Percentiles rank a stretch among this genome's conserved stretches.
phyloP scores from a whole-genome alignment of 2,797 vertebrate genomes.

The Streptopelia turtur region DNA sequence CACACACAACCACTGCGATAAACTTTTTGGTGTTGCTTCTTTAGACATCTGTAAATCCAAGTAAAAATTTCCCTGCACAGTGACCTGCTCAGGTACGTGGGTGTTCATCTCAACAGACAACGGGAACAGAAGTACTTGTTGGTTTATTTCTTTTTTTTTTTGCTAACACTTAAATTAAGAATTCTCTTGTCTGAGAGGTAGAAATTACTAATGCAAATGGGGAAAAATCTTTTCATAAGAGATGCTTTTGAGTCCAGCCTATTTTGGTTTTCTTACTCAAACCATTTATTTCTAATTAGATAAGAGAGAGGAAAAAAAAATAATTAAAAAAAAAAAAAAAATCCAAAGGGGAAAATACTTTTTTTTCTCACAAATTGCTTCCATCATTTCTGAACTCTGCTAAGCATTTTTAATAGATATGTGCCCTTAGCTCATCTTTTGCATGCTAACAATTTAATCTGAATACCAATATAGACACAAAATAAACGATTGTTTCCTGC shows the following conservation, averaged over 20 bases:
- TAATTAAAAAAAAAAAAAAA: neutral
- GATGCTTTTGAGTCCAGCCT: conserved; percentile 31
- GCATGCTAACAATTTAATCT: conserved; percentile 94
- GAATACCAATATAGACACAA: conserved; percentile 98
- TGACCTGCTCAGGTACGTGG: conserved; percentile 59
- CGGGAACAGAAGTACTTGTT: conserved; percentile 7
- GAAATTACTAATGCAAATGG: conserved; percentile 10
- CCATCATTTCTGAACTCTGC: conserved; percentile 86
- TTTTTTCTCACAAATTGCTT: conserved; percentile 76
- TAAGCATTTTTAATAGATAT: conserved; percentile 82
- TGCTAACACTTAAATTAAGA: conserved; percentile 49
- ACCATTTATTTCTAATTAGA: conserved; percentile 76
- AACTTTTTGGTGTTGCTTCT: conserved; percentile 61
- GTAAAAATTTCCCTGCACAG: conserved; percentile 62
- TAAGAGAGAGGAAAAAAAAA: conserved; percentile 21
- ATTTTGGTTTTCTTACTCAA: conserved; percentile 49
- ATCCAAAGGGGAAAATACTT: conserved; percentile 57
- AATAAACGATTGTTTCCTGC: conserved; percentile 89
- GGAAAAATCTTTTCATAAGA: neutral
- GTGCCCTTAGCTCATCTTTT: conserved; percentile 81
- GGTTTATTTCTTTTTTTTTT: neutral
- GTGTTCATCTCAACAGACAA: conserved; percentile 57
- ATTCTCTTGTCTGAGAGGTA: conserved; percentile 41
- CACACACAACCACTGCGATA: conserved; percentile 32
- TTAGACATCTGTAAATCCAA: conserved; percentile 66